Evolutionary conservation across 2,888 invertebrate genomes (phyloP).

Genomic region (Stenurella melanura): DNA sequence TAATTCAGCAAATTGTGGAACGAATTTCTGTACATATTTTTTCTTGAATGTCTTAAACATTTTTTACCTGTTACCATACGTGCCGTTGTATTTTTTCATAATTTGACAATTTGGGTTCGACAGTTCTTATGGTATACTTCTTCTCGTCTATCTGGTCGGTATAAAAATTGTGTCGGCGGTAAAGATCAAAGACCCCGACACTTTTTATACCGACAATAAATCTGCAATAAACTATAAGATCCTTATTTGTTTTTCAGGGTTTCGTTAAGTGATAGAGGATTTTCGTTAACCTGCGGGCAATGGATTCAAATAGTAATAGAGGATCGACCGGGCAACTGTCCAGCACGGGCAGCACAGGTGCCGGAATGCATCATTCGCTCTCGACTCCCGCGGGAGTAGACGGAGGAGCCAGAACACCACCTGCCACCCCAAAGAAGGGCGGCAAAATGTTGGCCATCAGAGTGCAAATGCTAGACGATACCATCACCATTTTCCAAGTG

Average conservation of each 20-base stretch:
- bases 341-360: slow-evolving; percentile 68
- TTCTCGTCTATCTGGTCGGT: no score
- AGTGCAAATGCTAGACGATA: slow-evolving; percentile 93
- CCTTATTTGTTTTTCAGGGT: slow-evolving; percentile 54
- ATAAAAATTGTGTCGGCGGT: no score
- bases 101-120: no score
- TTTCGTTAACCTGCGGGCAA: slow-evolving; percentile 45
- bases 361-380: slow-evolving; percentile 86
- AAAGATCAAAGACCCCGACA: no score
- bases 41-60: no score
- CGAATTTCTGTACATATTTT: no score
- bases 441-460: slow-evolving; percentile 93
- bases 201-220: no score
- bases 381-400: slow-evolving; percentile 91
- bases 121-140: no score
- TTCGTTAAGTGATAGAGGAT: slow-evolving; percentile 55
- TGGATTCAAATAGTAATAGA: slow-evolving; percentile 64
- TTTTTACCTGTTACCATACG: no score
- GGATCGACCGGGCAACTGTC: slow-evolving; percentile 72
- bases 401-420: slow-evolving; percentile 82
- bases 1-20: no score
- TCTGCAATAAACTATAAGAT: no score
- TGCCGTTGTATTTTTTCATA: no score
- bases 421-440: slow-evolving; percentile 86
- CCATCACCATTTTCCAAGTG: slow-evolving; percentile 92